Base-by-base conservation (phyloP, 2,888 invertebrate species). In the Folsomia candida region DNA sequence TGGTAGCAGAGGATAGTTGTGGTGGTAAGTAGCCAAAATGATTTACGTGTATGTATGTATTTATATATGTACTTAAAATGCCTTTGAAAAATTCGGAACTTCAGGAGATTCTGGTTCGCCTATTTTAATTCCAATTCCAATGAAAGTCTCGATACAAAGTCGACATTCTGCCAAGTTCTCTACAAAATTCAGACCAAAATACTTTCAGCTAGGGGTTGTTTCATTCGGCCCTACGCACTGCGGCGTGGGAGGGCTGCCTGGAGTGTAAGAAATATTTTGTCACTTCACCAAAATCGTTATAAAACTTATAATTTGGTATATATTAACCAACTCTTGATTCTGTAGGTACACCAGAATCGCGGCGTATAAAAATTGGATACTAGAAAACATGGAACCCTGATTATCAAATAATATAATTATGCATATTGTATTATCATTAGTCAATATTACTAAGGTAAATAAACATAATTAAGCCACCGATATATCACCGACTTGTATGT, bases 161-260 rank as follows among this genome's bases (percentile, higher is more conserved):
- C 60, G 20, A 62, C 14, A 28, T 18, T n/a, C n/a, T n/a, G n/a
- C n/a, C n/a, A n/a, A n/a, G n/a, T n/a, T n/a, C n/a, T n/a, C n/a
- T n/a, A n/a, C n/a, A 80, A n/a, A 24, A 59, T 62, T 26, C 29
- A 54, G 22, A 11, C 26, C 59, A n/a, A 69, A 71, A 62, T 78
- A 74, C 60, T 79, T 83, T 26, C 78, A 78, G 27, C 37, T 76
- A 20, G 79, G 79, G 0, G 70, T 79, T 2, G 76, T 78, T 2
- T 76, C 76, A 0, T 76, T 71, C 65, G 77, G 77, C 0, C 77
- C 78, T 37, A 63, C 67, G 2, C 71, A 71, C n/a, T 79, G 79
- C 57, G 77, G 75, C 9, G 68, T 72, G 14, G 70, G 71, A 1
- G 71, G 57, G 1, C 61, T 76, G 1, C 79, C 79, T 0, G 80